Percentiles rank a stretch among this genome's conserved stretches.
phyloP scores from a whole-genome alignment of 2,113 vertebrate species.

The Pseudopodoces humilis region DNA sequence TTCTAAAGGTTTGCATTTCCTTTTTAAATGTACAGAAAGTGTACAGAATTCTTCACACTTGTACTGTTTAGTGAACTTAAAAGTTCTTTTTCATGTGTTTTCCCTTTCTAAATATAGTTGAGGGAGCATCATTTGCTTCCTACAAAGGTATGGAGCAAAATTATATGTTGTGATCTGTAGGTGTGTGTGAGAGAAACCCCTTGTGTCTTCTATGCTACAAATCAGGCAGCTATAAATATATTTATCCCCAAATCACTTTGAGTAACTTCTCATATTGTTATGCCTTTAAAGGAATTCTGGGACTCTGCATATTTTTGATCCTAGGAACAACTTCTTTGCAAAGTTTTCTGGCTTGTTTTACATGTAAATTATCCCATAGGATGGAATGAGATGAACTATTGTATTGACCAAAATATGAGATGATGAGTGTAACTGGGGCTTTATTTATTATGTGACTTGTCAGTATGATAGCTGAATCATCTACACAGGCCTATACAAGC shows the following conservation, averaged over 20 bases:
- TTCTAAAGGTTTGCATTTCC: neutral
- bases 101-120: neutral
- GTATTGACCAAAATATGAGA: neutral
- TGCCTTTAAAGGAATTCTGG: neutral
- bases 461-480: neutral
- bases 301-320: neutral
- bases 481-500: neutral
- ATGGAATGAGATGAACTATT: neutral
- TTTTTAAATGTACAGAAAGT: neutral
- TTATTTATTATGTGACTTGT: constrained; percentile 35
- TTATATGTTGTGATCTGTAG: neutral
- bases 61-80: neutral
- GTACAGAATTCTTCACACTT: neutral
- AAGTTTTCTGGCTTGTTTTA: neutral
- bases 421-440: neutral
- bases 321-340: neutral
- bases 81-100: neutral
- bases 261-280: neutral
- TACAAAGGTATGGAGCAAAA: neutral
- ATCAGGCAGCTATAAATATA: neutral
- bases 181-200: neutral
- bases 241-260: neutral
- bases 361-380: neutral
- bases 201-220: neutral
- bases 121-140: neutral